phyloP scores from a whole-genome alignment of 2,888 invertebrate genomes.

The Caradrina kadenii region DNA sequence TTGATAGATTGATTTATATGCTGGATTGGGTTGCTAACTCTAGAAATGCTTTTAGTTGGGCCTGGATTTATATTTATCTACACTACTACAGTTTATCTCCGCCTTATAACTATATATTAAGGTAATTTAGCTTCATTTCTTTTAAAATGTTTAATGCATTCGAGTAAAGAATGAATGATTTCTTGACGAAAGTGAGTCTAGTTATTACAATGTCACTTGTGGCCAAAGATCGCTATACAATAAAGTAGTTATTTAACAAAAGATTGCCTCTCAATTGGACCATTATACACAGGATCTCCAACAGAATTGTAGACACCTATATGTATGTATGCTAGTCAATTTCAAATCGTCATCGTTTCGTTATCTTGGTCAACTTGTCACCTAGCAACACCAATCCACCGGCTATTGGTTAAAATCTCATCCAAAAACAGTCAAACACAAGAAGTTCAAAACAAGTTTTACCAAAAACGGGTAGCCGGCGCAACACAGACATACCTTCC shows the following conservation, averaged over 20 bases:
- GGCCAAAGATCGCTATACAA: not conserved
- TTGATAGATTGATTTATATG: conserved; percentile 47
- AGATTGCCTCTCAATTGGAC: conserved; percentile 30
- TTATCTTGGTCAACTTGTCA: conserved; percentile 21
- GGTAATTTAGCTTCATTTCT: no score
- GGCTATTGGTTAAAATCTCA: conserved; percentile 42
- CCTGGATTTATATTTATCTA: not conserved
- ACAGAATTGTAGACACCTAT: conserved; percentile 7
- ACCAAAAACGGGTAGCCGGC: conserved; percentile 68
- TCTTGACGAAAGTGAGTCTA: not conserved
- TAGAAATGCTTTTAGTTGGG: not conserved
- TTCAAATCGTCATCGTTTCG: conserved; percentile 17
- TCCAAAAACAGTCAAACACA: conserved; percentile 46
- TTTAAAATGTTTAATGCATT: not conserved
- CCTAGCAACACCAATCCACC: conserved; percentile 42
- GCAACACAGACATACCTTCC: conserved; percentile 76
- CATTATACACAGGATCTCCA: conserved; percentile 11
- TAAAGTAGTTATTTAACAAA: conserved; percentile 21
- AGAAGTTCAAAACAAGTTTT: conserved; percentile 60
- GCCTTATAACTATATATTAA: not conserved
- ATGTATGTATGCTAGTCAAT: conserved; percentile 7
- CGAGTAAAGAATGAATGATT: not conserved
- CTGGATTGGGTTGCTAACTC: conserved; percentile 4
- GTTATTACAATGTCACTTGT: conserved; percentile 1
- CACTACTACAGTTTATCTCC: not conserved